These are phyloP conservation scores for Agrotis ipsilon DNA, from an alignment of 2,888 invertebrate species.

Conservation along the genomic window DNA sequence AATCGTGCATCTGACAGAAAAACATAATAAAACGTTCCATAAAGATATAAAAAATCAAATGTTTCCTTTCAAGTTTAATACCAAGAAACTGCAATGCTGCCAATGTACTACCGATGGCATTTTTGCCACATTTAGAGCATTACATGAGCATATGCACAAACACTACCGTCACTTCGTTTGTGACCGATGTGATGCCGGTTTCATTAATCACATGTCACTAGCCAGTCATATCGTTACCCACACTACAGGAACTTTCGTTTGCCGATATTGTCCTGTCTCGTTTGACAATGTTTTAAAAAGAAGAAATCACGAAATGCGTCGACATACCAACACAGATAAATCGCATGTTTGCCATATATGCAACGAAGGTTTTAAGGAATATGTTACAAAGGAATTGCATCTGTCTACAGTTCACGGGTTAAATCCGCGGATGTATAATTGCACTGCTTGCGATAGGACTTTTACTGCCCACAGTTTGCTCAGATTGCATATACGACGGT, in stretches of 20 bases:
- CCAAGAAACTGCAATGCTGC: conserved; percentile 50
- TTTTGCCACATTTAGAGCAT: conserved; percentile 63
- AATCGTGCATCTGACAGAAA: conserved; percentile 46
- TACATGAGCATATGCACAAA: conserved; percentile 74
- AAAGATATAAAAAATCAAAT: conserved; percentile 66
- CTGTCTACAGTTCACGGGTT: conserved; percentile 52
- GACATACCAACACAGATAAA: conserved; percentile 64
- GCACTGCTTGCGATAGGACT: conserved; percentile 49
- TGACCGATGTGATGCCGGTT: conserved; percentile 75
- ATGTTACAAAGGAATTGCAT: conserved; percentile 66
- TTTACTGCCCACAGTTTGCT: conserved; percentile 29
- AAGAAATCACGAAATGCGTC: conserved; percentile 79
- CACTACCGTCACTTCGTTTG: conserved; percentile 80
- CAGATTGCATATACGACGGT: conserved; percentile 43
- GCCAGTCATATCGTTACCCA: conserved; percentile 71
- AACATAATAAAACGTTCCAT: conserved; percentile 55
- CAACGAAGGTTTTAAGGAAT: conserved; percentile 67
- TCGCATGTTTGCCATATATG: conserved; percentile 71
- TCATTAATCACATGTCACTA: conserved; percentile 69
- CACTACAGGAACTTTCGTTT: conserved; percentile 71
- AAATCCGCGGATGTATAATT: conserved; percentile 6
- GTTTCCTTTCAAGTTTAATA: conserved; percentile 62
- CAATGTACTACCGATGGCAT: conserved; percentile 46
- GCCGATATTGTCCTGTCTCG: conserved; percentile 78
- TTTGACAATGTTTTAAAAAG: conserved; percentile 82